phyloP scores from a whole-genome alignment of 2,888 invertebrate genomes.

The Drosophila maculinotata region DNA sequence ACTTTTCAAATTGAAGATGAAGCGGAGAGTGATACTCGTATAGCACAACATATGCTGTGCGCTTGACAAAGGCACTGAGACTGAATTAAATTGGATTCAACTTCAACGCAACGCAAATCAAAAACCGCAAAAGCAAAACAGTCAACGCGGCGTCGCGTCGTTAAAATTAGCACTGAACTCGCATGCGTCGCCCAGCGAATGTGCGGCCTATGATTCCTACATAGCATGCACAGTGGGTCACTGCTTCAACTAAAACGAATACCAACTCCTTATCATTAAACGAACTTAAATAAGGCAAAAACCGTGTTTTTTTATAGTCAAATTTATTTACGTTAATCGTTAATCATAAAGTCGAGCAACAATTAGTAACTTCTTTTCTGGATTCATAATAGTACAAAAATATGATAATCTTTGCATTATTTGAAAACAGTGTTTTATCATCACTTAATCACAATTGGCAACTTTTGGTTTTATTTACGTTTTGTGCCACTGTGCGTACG shows the following conservation, averaged over 20 bases:
- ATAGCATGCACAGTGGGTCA: conserved; percentile 31
- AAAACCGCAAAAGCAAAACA: conserved; percentile 67
- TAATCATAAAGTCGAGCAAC: no score
- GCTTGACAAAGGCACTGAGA: conserved; percentile 66
- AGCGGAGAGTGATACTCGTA: conserved; percentile 10
- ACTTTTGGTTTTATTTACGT: neutral
- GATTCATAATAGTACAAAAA: no score
- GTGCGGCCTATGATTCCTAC: conserved; percentile 67
- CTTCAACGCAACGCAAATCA: conserved; percentile 55
- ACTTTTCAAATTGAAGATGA: conserved; percentile 34
- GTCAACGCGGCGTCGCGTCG: conserved; percentile 73
- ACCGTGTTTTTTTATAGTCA: no score
- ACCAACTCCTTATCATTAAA: neutral
- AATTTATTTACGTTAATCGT: no score
- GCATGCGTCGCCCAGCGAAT: conserved; percentile 60
- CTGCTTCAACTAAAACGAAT: neutral
- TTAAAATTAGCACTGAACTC: conserved; percentile 75
- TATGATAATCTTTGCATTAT: no score
- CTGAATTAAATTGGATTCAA: conserved; percentile 62
- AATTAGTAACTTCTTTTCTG: no score
- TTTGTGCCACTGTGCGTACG: conserved; percentile 28
- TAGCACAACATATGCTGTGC: conserved; percentile 12
- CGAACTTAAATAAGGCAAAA: no score
- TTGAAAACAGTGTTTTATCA: neutral
- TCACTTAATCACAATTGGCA: neutral